Base-by-base conservation (phyloP, 2,113 vertebrate genomes). In the Amphiprion percula region DNA sequence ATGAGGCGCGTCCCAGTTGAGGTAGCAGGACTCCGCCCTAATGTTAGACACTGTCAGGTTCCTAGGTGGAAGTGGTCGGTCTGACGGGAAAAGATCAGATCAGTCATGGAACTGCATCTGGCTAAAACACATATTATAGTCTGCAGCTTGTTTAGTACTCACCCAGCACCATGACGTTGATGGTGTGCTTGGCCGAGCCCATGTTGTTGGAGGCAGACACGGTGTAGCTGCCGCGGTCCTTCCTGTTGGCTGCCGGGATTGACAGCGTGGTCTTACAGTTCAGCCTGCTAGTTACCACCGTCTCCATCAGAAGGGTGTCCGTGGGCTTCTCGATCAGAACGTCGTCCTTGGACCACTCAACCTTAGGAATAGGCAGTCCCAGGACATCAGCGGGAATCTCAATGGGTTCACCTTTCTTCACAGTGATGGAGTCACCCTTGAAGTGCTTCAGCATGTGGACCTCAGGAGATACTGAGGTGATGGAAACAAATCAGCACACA, bases 301-400 rank as follows among this genome's bases (percentile, higher is more conserved):
- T 98, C 21, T 96, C 96, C 67, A 99, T 96, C 64, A 96, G 91
- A 66, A 98, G 92, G 47, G 90, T 88, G 66, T 94, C 91, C 0
- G 95, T 95, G 68, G 96, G 84, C 82, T 95, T 93, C 0, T 91
- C 93, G 19, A 99, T 96, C 65, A 97, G 72, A 47, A 96, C 95
- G 17, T 99, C 98, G 49, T 98, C 94, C 90, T 99, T 99, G 66
- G 95, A 90, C 98, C 98, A 99, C 83, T 99, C 97, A 26, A 99
- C 93, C 86, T 97, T 99, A 1, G 98, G 98, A 88, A 99, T 94
- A 53, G 98, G 98, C 17, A 99, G 96, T 26, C 98, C 98, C 10
- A 97, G 95, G 62, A 98, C 92, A 37, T 99, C 97, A 65, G 97
- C 97, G 0, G 98, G 97, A 24, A 99, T 97, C 85, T 97, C 96